Evolutionary conservation across 2,797 vertebrate species (phyloP), one percentile per base, ranked within the genome.

Genomic region (Strix occidentalis): DNA sequence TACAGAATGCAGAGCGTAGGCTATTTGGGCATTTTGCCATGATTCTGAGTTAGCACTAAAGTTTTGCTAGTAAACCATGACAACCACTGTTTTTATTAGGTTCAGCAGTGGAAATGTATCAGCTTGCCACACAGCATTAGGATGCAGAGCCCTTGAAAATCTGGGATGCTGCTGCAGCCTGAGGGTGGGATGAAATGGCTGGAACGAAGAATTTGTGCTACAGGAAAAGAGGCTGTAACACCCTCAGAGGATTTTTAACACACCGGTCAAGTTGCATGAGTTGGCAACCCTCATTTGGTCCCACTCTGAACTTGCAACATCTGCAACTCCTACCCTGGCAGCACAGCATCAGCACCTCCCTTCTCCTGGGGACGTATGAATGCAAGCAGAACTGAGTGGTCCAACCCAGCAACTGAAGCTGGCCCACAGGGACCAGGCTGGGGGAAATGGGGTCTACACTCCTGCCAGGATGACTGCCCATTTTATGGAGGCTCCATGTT

Each of bases 41-140:
- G 2, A 54, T 29, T 85, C 90, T 87, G 86, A 95, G 88, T 37
- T 89, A 83, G 81, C 88, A 93, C 37, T 89, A 25, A 94, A 94
- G 64, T 87, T 96, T 83, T 93, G n/a, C 41, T 54, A 71, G 78
- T 58, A 94, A 94, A 92, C 81, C 88, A 69, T 85, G 84, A 94
- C 75, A 93, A 90, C 64, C 54, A 74, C 75, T 89, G 76, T 74
- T 94, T 90, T 87, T 66, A 77, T 87, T 54, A 71, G 53, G 57
- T 84, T 89, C 35, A n/a, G 50, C 64, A 80, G 78, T 14, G 64
- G 48, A 92, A 93, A 89, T 56, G 19, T 15, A 92, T 60, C 61
- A 77, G 57, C 56, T 90, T 94, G 70, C 57, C 71, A 92, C 53
- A 64, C 13, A 57, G 57, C 45, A 70, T 66, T 61, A 75, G 5